Percentiles rank a stretch among this genome's conserved stretches.
phyloP scores from a whole-genome alignment of 2,888 invertebrate genomes.

The Tanytarsus gracilentus region DNA sequence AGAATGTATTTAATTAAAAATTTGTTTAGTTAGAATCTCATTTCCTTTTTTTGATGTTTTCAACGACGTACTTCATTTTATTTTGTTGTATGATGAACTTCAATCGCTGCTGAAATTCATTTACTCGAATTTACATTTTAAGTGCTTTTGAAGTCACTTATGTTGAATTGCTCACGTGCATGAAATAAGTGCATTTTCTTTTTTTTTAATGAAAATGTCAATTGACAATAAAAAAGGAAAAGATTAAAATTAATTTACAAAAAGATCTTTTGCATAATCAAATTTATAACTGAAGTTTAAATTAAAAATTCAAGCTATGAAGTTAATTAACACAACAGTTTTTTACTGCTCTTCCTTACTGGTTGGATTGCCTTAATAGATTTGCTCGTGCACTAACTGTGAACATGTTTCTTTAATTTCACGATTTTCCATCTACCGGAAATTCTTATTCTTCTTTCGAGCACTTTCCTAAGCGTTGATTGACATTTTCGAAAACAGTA shows the following conservation, averaged over 20 bases:
- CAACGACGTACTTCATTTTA: background rate
- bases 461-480: background rate
- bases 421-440: slow-evolving; percentile 9
- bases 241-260: background rate
- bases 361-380: background rate
- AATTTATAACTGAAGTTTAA: no score
- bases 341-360: no score
- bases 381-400: slow-evolving; percentile 10
- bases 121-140: background rate
- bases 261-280: no score
- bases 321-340: no score
- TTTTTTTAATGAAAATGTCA: background rate
- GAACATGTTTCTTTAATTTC: background rate
- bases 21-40: background rate
- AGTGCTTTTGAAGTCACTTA: background rate
- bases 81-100: background rate
- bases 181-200: background rate
- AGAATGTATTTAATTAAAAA: slow-evolving; percentile 4
- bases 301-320: slow-evolving; percentile 10
- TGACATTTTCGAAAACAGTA: slow-evolving; percentile 12
- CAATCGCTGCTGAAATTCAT: background rate
- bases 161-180: background rate
- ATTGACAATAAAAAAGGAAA: background rate
- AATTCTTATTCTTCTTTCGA: slow-evolving; percentile 25
- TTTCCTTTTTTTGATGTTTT: background rate